These are phyloP conservation scores for Lamprologus lemairii DNA, from an alignment of 2,113 vertebrate genomes.

Conservation along the genomic window DNA sequence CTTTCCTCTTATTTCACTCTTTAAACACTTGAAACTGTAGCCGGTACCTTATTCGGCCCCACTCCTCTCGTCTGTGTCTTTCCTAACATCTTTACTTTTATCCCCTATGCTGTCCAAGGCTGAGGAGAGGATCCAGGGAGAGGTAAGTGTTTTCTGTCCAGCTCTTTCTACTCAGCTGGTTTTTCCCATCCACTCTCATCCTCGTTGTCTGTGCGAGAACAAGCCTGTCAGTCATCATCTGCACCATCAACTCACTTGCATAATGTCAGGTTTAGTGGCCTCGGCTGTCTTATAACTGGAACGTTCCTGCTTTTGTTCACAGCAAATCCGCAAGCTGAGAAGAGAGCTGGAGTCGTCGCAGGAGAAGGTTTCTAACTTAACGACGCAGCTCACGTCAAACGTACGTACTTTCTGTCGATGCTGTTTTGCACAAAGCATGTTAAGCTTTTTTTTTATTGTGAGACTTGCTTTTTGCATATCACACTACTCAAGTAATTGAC, in stretches of 20 bases:
- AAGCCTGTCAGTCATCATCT: neutral
- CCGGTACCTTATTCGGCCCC: neutral
- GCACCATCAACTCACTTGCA: neutral
- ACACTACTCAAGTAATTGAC: neutral
- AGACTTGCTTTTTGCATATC: neutral
- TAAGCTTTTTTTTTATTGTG: accelerated
- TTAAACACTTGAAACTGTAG: neutral
- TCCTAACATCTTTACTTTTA: conserved; percentile 71
- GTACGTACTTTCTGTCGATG: conserved; percentile 67
- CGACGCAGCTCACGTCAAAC: conserved; percentile 87
- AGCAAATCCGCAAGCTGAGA: conserved; percentile 96
- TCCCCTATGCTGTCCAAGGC: conserved; percentile 74
- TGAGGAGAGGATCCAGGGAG: conserved; percentile 96
- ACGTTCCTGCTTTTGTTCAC: neutral
- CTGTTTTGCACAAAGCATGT: neutral
- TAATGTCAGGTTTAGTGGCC: neutral
- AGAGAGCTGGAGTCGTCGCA: conserved; percentile 92
- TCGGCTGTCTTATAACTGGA: neutral
- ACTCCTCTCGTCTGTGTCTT: neutral
- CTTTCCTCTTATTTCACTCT: neutral
- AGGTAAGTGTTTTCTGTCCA: conserved; percentile 73
- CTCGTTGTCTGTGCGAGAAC: neutral
- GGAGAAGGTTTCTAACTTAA: conserved; percentile 91
- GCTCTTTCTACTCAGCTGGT: conserved; percentile 5
- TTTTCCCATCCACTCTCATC: conserved; percentile 7